A percentile compares a stretch with the other conserved stretches of the same genome.
These are phyloP conservation scores for Percina caprodes DNA, from an alignment of 2,113 vertebrate species.

Conservation along the genomic window DNA sequence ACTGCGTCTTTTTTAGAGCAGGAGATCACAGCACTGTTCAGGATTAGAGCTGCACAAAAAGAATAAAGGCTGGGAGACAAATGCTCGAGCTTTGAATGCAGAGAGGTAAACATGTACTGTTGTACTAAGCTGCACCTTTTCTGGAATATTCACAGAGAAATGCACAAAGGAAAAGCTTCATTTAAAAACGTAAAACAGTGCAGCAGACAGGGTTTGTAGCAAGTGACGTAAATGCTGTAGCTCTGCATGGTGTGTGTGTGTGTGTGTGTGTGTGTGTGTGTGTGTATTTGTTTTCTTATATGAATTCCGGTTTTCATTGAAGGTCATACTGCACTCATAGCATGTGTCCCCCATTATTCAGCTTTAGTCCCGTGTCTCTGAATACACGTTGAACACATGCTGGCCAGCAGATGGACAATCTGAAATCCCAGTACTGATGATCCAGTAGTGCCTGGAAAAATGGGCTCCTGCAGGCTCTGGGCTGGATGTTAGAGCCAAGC, in stretches of 20 bases:
- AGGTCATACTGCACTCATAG: conserved; percentile 39
- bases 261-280: no score
- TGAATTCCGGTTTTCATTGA: conserved; percentile 35
- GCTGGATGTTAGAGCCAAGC: conserved; percentile 27
- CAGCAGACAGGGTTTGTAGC: not conserved
- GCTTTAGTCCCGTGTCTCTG: conserved; percentile 17
- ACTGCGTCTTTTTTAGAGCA: conserved; percentile 64
- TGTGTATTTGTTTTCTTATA: not conserved
- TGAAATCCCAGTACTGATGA: conserved; percentile 64
- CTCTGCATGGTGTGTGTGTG: not conserved
- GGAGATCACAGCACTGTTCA: conserved; percentile 61
- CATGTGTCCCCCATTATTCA: conserved; percentile 24
- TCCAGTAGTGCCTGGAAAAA: conserved; percentile 50
- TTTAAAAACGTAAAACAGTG: not conserved
- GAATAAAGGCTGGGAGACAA: not conserved
- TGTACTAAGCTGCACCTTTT: conserved; percentile 11
- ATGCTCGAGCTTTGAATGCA: not conserved
- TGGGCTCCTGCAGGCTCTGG: conserved; percentile 32
- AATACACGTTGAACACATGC: conserved; percentile 24
- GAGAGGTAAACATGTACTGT: not conserved
- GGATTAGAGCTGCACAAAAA: conserved; percentile 44
- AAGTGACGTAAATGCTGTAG: conserved; percentile 15
- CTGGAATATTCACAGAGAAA: not conserved
- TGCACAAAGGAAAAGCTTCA: not conserved
- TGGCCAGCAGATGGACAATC: conserved; percentile 68